A percentile compares a stretch with the other conserved stretches of the same genome.
Evolutionary conservation across 2,797 vertebrate genomes (phyloP).

Genomic region (Mionectes olivaceus): DNA sequence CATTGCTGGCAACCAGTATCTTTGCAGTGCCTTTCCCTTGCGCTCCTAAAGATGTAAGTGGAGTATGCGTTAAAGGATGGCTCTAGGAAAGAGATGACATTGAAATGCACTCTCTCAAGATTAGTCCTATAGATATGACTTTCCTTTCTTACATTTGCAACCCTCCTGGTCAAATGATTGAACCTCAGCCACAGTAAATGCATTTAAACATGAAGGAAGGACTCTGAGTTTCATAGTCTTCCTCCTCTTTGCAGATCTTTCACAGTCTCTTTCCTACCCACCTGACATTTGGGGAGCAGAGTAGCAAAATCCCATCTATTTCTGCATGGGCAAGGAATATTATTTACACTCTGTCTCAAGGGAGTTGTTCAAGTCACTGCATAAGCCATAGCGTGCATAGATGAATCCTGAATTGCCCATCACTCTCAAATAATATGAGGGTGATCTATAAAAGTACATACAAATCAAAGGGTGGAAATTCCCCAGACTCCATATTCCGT

Average conservation of each 20-base stretch:
- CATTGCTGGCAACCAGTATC: background rate
- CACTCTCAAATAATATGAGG: conserved; percentile 37
- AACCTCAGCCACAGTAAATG: background rate
- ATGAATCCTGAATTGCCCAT: conserved; percentile 51
- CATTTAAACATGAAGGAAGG: background rate
- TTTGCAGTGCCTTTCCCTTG: background rate
- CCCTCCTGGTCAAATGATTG: background rate
- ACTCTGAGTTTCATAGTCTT: background rate
- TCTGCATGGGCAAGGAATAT: background rate
- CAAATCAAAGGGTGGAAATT: conserved; percentile 35
- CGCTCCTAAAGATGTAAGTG: background rate
- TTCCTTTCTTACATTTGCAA: background rate
- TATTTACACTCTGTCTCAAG: conserved; percentile 34
- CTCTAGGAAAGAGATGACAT: background rate
- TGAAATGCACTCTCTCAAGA: background rate
- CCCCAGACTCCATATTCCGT: background rate
- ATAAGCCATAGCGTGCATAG: conserved; percentile 18
- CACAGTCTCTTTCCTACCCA: background rate
- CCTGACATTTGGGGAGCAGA: background rate
- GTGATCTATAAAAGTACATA: conserved; percentile 46
- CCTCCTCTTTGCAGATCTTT: background rate
- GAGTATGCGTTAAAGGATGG: background rate
- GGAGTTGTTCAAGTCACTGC: conserved; percentile 30
- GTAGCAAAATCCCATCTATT: conserved; percentile 7
- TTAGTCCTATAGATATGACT: background rate